Evolutionary conservation across 2,888 invertebrate genomes (phyloP).

Genomic region (Coenonympha arcania): DNA sequence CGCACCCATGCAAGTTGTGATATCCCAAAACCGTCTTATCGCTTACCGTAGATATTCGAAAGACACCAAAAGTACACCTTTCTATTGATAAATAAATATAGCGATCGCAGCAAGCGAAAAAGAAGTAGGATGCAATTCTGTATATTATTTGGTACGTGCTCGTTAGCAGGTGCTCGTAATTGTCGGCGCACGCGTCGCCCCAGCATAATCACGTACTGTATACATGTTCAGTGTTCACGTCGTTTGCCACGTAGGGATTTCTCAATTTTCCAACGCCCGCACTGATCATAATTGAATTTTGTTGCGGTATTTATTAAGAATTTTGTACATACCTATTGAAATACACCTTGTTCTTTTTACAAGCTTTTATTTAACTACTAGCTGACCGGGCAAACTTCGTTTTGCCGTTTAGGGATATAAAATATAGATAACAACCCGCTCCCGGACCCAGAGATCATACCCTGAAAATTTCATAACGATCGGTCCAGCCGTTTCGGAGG

Average conservation of each 20-base stretch:
- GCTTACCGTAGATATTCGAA: not conserved
- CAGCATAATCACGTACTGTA: conserved; percentile 34
- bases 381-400: no score
- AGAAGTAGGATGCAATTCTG: not conserved
- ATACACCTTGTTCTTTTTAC: not conserved
- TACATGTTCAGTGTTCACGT: conserved; percentile 23
- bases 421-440: no score
- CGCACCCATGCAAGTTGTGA: no score
- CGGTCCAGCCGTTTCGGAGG: no score
- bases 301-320: conserved; percentile 3
- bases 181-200: conserved; percentile 30
- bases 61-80: no score
- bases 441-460: no score
- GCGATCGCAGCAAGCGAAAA: not conserved
- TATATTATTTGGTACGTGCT: conserved; percentile 29
- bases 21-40: no score
- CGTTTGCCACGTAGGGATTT: conserved; percentile 34
- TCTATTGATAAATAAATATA: not conserved
- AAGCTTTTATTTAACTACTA: no score
- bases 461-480: no score
- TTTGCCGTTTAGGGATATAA: no score
- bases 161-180: conserved; percentile 33
- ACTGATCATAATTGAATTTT: conserved; percentile 15
- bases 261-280: conserved; percentile 21
- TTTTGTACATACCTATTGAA: not conserved